Evolutionary conservation across 2,113 vertebrate genomes (phyloP).

Genomic region (Corythornis cristatus): DNA sequence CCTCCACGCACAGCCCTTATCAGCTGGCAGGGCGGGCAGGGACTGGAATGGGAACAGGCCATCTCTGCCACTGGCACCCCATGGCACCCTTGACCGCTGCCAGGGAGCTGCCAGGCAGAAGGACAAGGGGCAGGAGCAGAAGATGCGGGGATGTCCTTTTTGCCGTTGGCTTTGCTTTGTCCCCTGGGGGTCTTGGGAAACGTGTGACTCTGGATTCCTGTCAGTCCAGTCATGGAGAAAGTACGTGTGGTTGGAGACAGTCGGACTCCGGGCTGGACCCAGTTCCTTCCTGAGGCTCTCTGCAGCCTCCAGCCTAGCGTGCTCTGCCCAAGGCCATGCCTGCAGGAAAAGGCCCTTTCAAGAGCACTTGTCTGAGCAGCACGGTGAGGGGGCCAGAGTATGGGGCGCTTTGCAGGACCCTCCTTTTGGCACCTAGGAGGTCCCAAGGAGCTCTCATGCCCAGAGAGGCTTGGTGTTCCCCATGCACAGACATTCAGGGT

Average conservation of each 20-base stretch:
- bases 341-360: background rate
- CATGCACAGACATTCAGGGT: accelerated
- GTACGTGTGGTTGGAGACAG: background rate
- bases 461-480: accelerated
- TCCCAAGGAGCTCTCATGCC: background rate
- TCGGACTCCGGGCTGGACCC: background rate
- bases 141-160: background rate
- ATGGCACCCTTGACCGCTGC: background rate
- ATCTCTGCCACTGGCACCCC: background rate
- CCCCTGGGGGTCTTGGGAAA: constrained; percentile 1
- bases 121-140: background rate
- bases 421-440: accelerated
- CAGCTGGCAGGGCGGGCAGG: background rate
- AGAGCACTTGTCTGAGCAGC: accelerated
- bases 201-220: constrained; percentile 17
- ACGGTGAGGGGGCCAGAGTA: accelerated
- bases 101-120: background rate
- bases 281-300: constrained; percentile 42
- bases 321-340: background rate
- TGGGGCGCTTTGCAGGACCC: background rate
- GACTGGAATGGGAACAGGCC: background rate
- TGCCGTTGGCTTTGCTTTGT: background rate
- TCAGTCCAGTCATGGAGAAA: background rate
- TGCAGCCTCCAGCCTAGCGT: background rate
- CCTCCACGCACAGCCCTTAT: background rate